Evolutionary conservation across 2,888 invertebrate species (phyloP).

Genomic region (Protodeltote pygarga): DNA sequence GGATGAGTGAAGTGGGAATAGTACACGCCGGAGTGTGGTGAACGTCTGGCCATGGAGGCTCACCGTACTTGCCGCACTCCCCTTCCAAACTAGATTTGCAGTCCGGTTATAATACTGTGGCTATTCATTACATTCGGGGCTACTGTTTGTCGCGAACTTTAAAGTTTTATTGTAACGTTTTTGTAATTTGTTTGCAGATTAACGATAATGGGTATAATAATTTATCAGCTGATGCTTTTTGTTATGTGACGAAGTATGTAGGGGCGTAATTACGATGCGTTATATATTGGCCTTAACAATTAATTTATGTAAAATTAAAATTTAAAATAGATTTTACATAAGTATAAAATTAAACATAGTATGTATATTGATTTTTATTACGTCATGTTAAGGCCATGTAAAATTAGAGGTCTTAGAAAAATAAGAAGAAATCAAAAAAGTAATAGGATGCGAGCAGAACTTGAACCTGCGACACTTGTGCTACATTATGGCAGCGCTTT

Average conservation of each 20-base stretch:
- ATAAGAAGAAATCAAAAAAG: too few species aligned
- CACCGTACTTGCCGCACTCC: constrained; percentile 85
- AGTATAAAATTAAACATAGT: too few species aligned
- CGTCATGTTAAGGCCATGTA: too few species aligned
- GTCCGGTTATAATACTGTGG: constrained; percentile 82
- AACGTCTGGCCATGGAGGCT: constrained; percentile 86
- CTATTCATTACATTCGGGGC: constrained; percentile 81
- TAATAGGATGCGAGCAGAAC: too few species aligned
- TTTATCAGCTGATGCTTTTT: constrained; percentile 49
- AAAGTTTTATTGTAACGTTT: constrained; percentile 63
- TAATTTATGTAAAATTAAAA: neutral
- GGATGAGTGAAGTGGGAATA: constrained; percentile 57
- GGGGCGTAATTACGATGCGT: constrained; percentile 11
- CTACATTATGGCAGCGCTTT: too few species aligned
- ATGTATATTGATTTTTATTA: too few species aligned
- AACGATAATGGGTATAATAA: constrained; percentile 56
- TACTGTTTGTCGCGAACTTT: constrained; percentile 78
- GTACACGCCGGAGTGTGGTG: constrained; percentile 84
- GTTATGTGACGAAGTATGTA: constrained; percentile 19
- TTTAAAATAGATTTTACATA: constrained; percentile 1
- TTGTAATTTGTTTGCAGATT: constrained; percentile 64
- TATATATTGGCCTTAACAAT: constrained; percentile 14
- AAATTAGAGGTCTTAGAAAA: too few species aligned
- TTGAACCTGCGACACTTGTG: too few species aligned
- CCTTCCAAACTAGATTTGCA: constrained; percentile 84